A percentile compares a stretch with the other conserved stretches of the same genome.
phyloP scores from a whole-genome alignment of 1,140 invertebrate species.

The Drosophila teissieri region DNA sequence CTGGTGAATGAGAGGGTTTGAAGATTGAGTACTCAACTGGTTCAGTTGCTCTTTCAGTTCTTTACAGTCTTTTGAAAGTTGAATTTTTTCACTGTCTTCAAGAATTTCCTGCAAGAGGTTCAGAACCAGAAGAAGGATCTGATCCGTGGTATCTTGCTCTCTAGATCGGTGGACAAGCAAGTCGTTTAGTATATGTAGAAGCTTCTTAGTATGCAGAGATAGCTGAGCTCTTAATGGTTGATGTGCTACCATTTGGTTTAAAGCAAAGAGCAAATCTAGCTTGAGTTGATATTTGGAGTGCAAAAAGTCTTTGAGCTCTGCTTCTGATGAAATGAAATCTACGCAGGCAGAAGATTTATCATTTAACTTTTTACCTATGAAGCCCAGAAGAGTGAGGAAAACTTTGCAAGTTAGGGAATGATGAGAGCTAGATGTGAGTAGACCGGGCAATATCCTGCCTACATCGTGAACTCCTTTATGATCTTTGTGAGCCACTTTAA shows the following conservation, averaged over 20 bases:
- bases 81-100: conserved; percentile 45
- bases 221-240: conserved; percentile 66
- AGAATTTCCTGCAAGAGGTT: conserved; percentile 72
- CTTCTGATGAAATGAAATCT: conserved; percentile 61
- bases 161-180: conserved; percentile 39
- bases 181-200: conserved; percentile 51
- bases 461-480: conserved; percentile 30
- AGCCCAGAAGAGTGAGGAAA: conserved; percentile 57
- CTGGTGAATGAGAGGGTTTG: conserved; percentile 38
- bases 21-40: conserved; percentile 12
- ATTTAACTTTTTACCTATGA: conserved; percentile 39
- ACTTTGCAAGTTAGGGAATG: conserved; percentile 64
- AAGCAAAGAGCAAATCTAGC: conserved; percentile 64
- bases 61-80: conserved; percentile 21
- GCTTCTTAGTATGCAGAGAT: conserved; percentile 47
- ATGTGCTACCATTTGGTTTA: conserved; percentile 66
- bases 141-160: conserved; percentile 35
- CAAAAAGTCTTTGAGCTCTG: conserved; percentile 66
- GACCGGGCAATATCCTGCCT: conserved; percentile 24
- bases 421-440: conserved; percentile 52
- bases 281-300: conserved; percentile 63
- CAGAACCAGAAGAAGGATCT: conserved; percentile 63
- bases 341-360: conserved; percentile 2
- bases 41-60: conserved; percentile 24
- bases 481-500: conserved; percentile 46